A percentile compares a stretch with the other conserved stretches of the same genome.
These are phyloP conservation scores for Connochaetes taurinus DNA, from an alignment of 2,113 vertebrate species.

Conservation along the genomic window DNA sequence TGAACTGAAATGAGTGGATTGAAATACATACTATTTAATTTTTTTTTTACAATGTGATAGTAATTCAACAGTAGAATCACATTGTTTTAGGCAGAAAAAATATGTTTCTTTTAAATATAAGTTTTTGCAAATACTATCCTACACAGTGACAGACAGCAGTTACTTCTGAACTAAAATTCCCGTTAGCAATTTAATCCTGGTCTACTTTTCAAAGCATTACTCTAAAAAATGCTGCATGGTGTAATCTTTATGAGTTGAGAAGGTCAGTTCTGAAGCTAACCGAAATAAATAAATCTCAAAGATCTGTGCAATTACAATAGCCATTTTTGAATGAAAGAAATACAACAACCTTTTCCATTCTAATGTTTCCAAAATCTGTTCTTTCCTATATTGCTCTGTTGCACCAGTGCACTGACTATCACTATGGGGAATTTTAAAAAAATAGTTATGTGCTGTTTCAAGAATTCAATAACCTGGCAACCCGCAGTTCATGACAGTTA, in stretches of 20 bases:
- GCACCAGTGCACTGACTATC: slow-evolving; percentile 19
- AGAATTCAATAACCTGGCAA: slow-evolving; percentile 63
- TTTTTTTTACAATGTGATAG: not conserved
- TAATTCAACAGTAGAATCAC: not conserved
- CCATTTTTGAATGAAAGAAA: slow-evolving; percentile 42
- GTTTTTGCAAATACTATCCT: not conserved
- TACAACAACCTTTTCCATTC: slow-evolving; percentile 32
- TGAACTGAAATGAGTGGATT: not conserved
- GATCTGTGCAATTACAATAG: not conserved
- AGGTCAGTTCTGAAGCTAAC: slow-evolving; percentile 31
- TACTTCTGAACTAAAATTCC: slow-evolving; percentile 19
- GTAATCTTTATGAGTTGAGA: not conserved
- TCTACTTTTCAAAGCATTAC: not conserved
- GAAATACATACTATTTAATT: not conserved
- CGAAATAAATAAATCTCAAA: slow-evolving; percentile 22
- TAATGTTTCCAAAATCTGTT: slow-evolving; percentile 55
- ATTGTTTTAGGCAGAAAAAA: not conserved
- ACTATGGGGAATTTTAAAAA: slow-evolving; percentile 37
- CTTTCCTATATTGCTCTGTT: slow-evolving; percentile 63
- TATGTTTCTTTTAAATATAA: not conserved
- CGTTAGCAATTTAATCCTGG: not conserved
- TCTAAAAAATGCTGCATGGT: not conserved
- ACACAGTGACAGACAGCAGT: not conserved
- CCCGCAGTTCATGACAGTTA: slow-evolving; percentile 46
- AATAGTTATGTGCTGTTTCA: slow-evolving; percentile 21